Evolutionary conservation across 1,140 invertebrate genomes (phyloP), one percentile per base, ranked within the genome.

Genomic region (Pantala flavescens): DNA sequence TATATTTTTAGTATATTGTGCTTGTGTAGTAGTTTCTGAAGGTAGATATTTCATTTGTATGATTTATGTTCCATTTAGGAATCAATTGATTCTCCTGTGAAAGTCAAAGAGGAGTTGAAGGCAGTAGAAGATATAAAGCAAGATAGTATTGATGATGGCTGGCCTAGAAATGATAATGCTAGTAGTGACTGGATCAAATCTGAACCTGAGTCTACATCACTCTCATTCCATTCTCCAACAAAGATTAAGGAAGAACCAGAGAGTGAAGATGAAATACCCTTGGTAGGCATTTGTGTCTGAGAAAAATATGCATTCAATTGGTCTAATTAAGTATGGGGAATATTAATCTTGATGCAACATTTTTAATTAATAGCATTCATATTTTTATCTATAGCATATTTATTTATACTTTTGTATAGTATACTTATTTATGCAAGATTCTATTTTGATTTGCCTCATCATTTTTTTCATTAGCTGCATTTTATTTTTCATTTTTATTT

Each of bases 231-330:
- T 43, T 73, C 43, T 28, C 76, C 55, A 23, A 75, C 23, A 16
- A 70, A 75, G 55, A 76, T 74, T 43, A 81, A 83, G 75, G 76
- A 79, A 80, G 79, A 85, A 77, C 76, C 81, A 76, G 79, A 84
- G 80, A 88, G 87, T 78, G 90, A 93, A 77, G 92, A 94, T 82
- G 92, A 95, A 83, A 81, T 89, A 71, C 93, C 93, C 76, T 82
- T 93, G 85, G 91, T 93, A 85, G 82, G 83, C 74, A 24, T 77
- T 75, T 19, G 78, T 79, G 63, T 23, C 24, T 7, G 7, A 70
- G 7, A 74, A 23, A 19, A 76, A 74, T n/a, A 7, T 72, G 19
- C 24, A n/a, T n/a, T n/a, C n/a, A n/a, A n/a, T n/a, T n/a, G n/a
- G n/a, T n/a, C n/a, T n/a, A n/a, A n/a, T n/a, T n/a, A n/a, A n/a